These are phyloP conservation scores for Eremophila alpestris DNA, from an alignment of 2,797 vertebrate species.

Conservation along the genomic window DNA sequence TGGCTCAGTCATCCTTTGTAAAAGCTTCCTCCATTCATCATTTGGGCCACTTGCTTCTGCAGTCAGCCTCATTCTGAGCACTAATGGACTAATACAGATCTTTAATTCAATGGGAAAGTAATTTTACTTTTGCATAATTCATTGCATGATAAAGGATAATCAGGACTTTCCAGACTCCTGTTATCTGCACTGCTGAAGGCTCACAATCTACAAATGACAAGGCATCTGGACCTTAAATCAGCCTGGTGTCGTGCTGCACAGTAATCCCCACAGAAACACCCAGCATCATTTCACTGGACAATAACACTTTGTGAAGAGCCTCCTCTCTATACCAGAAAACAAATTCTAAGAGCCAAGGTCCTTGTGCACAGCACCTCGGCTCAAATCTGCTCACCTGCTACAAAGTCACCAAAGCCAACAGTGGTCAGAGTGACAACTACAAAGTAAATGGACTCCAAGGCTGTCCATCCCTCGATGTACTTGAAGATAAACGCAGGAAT, in stretches of 20 bases:
- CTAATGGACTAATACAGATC: not conserved
- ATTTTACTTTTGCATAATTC: constrained; percentile 36
- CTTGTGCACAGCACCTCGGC: not conserved
- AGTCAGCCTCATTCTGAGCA: not conserved
- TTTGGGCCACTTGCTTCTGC: not conserved
- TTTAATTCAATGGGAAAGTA: not conserved
- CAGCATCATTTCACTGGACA: not conserved
- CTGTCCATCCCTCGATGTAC: constrained; percentile 93
- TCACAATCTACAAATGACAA: not conserved
- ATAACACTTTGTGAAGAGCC: not conserved
- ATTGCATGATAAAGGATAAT: not conserved
- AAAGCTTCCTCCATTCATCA: not conserved
- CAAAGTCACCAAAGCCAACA: constrained; percentile 96
- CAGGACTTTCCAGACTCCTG: not conserved
- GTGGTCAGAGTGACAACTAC: constrained; percentile 97
- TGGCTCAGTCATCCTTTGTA: not conserved
- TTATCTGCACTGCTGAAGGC: not conserved
- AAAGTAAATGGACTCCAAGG: constrained; percentile 96
- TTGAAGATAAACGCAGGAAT: constrained; percentile 96
- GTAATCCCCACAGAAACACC: not conserved
- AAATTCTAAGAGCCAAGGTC: not conserved
- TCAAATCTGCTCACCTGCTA: constrained; percentile 85
- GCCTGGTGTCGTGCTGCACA: not conserved
- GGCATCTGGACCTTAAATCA: not conserved
- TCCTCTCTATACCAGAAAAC: not conserved